These are phyloP conservation scores for Onychorhynchus coronatus DNA, from an alignment of 2,113 vertebrate species.

Conservation along the genomic window DNA sequence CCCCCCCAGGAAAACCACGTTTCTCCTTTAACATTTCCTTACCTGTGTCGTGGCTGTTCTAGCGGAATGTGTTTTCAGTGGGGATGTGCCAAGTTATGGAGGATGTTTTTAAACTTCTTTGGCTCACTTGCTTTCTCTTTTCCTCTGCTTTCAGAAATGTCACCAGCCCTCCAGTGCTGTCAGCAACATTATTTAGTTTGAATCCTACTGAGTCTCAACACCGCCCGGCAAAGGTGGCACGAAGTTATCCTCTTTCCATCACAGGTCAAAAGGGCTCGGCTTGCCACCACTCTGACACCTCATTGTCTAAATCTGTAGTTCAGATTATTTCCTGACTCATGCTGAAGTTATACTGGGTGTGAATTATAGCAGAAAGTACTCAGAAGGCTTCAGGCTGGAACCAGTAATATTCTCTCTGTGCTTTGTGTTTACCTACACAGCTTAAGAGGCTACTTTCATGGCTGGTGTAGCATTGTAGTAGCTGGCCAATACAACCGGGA, in stretches of 20 bases:
- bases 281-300: not conserved
- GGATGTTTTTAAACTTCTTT: not conserved
- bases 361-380: slow-evolving; percentile 14
- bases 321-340: slow-evolving; percentile 1
- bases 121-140: not conserved
- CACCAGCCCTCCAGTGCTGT: not conserved
- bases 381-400: not conserved
- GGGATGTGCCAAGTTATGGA: not conserved
- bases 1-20: not conserved
- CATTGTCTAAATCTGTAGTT: not conserved
- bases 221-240: not conserved
- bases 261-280: not conserved
- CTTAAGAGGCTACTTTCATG: not conserved
- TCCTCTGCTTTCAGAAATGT: not conserved
- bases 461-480: not conserved
- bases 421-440: not conserved
- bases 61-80: not conserved
- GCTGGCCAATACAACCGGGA: not conserved
- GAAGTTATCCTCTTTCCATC: not conserved
- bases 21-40: not conserved
- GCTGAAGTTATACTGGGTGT: not conserved
- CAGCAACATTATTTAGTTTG: not conserved
- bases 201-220: not conserved
- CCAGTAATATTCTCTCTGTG: not conserved
- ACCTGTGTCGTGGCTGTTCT: not conserved